Base-by-base conservation (phyloP, 2,797 vertebrate genomes). In the Oceanodroma leucorhoa region DNA sequence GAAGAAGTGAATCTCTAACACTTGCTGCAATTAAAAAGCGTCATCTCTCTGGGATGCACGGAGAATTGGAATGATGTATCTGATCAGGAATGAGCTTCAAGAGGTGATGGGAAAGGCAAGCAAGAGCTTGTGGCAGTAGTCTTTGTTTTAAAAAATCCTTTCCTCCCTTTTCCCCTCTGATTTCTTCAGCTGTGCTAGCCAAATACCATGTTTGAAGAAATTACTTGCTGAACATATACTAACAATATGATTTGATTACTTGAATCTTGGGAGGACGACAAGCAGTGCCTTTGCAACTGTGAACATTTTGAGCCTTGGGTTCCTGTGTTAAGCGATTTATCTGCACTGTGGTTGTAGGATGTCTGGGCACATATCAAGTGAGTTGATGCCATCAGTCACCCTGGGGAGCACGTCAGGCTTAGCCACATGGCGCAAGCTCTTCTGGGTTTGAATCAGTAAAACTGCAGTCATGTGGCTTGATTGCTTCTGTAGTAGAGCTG, bases 321-420 rank as follows among this genome's bases (percentile, higher is more conserved):
- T 48, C 17, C 38, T 32, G 65, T 2, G 36, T 66, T 22, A 27
- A 24, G 32, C 45, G 34, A 2, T 36, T 34, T 12, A 10, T 27
- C 41, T 51, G 66, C 5, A 0, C 3, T 4, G 41, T 18, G 15
- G 19, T 7, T 19, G 7, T 40, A 5, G 14, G 50, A 11, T 9
- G 24, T 13, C 48, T 6, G 23, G 53, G 51, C 18, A 19, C 18
- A 1, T 21, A 30, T 1, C 20, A 6, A 17, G 29, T 10, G 36
- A 22, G 36, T 11, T 58, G 69, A 11, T 80, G 76, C 40, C 67
- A 27, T 20, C 57, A 6, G 61, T 40, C 60, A 30, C 22, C 22
- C 76, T 5, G 24, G 36, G 64, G 19, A 66, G 3, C 0, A 0
- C 0, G 11, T 8, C 51, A 66, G 48, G 9, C 72, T 92, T n/a